Base-by-base conservation (phyloP, 2,113 vertebrate species). In the human (Homo sapiens) region DNA sequence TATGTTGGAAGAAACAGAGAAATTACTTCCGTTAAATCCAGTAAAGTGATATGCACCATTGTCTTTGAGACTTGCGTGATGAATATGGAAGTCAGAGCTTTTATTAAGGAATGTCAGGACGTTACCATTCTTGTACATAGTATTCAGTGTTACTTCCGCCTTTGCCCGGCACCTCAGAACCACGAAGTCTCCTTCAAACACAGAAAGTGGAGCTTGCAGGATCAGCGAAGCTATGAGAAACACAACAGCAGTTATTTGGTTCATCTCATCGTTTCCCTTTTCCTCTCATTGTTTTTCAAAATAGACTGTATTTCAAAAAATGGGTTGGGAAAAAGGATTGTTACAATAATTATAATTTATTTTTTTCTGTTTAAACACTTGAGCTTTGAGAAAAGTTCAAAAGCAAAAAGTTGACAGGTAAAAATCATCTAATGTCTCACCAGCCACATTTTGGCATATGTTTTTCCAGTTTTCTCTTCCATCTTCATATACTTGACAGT, bases 41-140 rank as follows among this genome's bases (percentile, higher is more conserved):
- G 0, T 27, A 20, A 96, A 98, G 1, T 23, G 0, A 50, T 97
- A 98, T 0, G 2, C 0, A 12, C 93, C 97, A 2, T 11, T 97
- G 89, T 96, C 5, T 30, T 9, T n/a, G 18, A 43, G 40, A 38
- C 0, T 6, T 27, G 85, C 96, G 5, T 4, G 8, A 6, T 0
- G 0, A n/a, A 97, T 90, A 35, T 0, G 2, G 16, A 94, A 30
- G 6, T 66, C 10, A 17, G 48, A 14, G 8, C 0, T 8, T 6
- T 7, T 1, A 8, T 0, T 0, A 25, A 38, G 3, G 12, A 1
- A 0, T 1, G 0, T 0, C 40, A 95, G 75, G 20, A 3, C 0
- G n/a, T 23, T 0, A 0, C 0, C 0, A 10, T 97, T 10, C 70
- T 90, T 97, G 52, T 45, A 80, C 5, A 97, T 1, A 5, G 0